Evolutionary conservation across 2,113 vertebrate genomes (phyloP).

Genomic region (Pterophyllum scalare): DNA sequence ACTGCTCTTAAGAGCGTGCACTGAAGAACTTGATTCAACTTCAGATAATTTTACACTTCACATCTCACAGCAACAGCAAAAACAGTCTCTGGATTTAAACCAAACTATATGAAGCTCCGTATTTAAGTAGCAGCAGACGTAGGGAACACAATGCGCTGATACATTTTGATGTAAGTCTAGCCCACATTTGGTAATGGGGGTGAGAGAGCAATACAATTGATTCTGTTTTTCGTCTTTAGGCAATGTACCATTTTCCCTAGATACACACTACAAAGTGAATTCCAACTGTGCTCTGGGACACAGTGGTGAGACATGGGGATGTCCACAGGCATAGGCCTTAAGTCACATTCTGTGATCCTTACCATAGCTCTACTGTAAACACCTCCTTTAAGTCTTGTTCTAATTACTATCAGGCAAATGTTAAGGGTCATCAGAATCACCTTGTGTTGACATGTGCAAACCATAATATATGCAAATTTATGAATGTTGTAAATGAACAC

Average conservation of each 20-base stretch:
- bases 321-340: slow-evolving; percentile 70
- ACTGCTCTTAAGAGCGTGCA: slow-evolving; percentile 35
- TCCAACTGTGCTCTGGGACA: slow-evolving; percentile 71
- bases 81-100: slow-evolving; percentile 35
- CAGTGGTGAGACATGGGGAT: slow-evolving; percentile 67
- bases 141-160: slow-evolving; percentile 35
- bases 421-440: slow-evolving; percentile 32
- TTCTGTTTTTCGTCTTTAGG: slow-evolving; percentile 71
- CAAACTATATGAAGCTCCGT: slow-evolving; percentile 1
- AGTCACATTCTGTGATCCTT: slow-evolving; percentile 62
- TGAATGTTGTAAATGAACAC: neutral
- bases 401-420: slow-evolving; percentile 55
- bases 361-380: slow-evolving; percentile 41
- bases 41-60: slow-evolving; percentile 64
- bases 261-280: slow-evolving; percentile 80
- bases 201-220: slow-evolving; percentile 62
- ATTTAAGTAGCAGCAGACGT: slow-evolving; percentile 23
- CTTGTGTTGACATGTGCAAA: slow-evolving; percentile 13
- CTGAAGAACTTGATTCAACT: slow-evolving; percentile 56
- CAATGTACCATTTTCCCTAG: slow-evolving; percentile 70
- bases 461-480: neutral
- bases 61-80: slow-evolving; percentile 41
- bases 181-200: slow-evolving; percentile 58
- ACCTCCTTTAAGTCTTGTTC: slow-evolving; percentile 32
- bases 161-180: slow-evolving; percentile 65